Evolutionary conservation across 1,140 invertebrate genomes (phyloP).

Genomic region (Scaptomyza montana): DNA sequence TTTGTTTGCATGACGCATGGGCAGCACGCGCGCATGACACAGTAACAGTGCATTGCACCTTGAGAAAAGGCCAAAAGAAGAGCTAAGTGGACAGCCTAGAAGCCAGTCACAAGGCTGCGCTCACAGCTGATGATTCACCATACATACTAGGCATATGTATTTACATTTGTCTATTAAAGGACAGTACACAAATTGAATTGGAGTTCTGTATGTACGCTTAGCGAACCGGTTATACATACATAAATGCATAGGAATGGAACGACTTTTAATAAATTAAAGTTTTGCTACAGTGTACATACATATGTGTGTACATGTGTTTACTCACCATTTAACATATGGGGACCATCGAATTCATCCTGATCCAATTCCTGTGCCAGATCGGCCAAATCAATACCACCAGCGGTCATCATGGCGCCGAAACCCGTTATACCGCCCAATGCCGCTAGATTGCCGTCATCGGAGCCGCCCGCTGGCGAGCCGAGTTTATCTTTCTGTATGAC

Average conservation of each 20-base stretch:
- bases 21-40: constrained; percentile 33
- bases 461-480: constrained; percentile 92
- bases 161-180: constrained; percentile 5
- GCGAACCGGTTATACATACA: not conserved
- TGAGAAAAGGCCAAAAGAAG: not conserved
- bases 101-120: constrained; percentile 13
- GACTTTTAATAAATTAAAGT: not conserved
- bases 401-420: constrained; percentile 87
- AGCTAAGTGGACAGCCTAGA: not conserved
- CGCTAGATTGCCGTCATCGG: constrained; percentile 91
- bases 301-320: not conserved
- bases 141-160: constrained; percentile 5
- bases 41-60: constrained; percentile 43
- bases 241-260: not conserved
- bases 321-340: constrained; percentile 86
- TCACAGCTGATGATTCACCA: constrained; percentile 44
- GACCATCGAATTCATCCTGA: constrained; percentile 90
- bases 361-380: constrained; percentile 90
- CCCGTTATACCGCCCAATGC: constrained; percentile 84
- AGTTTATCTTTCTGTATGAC: constrained; percentile 89
- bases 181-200: not conserved
- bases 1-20: constrained; percentile 22
- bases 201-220: too few species aligned
- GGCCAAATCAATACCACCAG: constrained; percentile 85
- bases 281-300: not conserved